Evolutionary conservation across 2,113 vertebrate species (phyloP).

Genomic region (Ptilonorhynchus violaceus): DNA sequence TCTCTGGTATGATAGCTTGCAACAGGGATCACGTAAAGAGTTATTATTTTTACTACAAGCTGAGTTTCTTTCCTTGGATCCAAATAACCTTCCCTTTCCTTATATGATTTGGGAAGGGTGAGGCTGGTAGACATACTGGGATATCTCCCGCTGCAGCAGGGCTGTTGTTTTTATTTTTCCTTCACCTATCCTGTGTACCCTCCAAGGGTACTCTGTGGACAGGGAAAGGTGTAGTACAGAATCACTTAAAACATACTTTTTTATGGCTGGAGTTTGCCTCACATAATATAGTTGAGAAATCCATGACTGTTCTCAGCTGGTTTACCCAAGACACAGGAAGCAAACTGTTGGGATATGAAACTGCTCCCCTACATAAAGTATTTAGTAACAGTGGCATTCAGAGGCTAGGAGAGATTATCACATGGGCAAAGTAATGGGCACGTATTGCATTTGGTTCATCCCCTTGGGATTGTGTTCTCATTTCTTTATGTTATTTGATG

Average conservation of each 20-base stretch:
- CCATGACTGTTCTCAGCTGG: neutral
- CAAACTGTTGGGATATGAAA: neutral
- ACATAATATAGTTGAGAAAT: neutral
- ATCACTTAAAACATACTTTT: neutral
- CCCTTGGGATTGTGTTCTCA: neutral
- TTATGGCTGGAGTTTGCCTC: neutral
- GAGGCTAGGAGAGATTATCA: neutral
- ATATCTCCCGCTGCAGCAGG: neutral
- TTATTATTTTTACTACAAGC: conserved; percentile 28
- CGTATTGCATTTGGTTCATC: neutral
- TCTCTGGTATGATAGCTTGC: conserved; percentile 28
- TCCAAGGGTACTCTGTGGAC: neutral
- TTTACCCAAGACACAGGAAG: neutral
- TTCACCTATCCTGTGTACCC: neutral
- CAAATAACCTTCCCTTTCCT: neutral
- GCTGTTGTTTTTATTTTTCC: neutral
- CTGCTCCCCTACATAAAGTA: neutral
- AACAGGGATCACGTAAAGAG: conserved; percentile 25
- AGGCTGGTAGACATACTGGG: neutral
- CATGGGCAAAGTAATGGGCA: neutral
- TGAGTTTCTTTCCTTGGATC: conserved; percentile 12
- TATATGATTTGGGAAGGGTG: neutral
- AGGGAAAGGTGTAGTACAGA: neutral
- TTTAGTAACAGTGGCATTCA: neutral
- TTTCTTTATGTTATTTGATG: neutral